A percentile compares a stretch with the other conserved stretches of the same genome.
phyloP scores from a whole-genome alignment of 2,888 invertebrate species.

The Malacosoma neustria region DNA sequence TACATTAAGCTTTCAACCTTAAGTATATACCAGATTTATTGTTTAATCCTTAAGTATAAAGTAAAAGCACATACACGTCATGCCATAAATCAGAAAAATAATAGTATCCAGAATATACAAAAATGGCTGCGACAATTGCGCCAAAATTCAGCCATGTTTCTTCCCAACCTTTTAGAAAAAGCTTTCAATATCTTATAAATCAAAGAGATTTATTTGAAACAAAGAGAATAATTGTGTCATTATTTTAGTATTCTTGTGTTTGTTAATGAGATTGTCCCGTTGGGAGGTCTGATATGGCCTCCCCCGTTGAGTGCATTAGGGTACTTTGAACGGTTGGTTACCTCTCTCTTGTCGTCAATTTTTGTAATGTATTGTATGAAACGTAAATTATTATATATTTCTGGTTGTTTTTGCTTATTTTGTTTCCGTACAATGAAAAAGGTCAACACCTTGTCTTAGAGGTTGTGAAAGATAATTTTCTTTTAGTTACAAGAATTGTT shows the following conservation, averaged over 20 bases:
- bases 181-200: neutral
- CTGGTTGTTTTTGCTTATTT: too few relatives aligned
- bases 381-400: neutral
- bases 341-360: neutral
- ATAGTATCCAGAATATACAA: neutral
- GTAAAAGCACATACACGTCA: neutral
- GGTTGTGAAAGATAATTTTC: too few relatives aligned
- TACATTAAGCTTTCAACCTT: too few relatives aligned
- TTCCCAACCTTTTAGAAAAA: neutral
- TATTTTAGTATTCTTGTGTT: neutral
- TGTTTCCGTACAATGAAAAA: too few relatives aligned
- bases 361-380: neutral
- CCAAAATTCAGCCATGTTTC: neutral
- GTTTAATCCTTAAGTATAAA: neutral
- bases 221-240: neutral
- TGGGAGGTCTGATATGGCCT: neutral
- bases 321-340: neutral
- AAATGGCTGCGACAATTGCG: neutral
- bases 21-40: neutral
- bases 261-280: conserved; percentile 3
- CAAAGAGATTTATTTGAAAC: neutral
- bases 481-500: too few relatives aligned
- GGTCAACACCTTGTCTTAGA: too few relatives aligned
- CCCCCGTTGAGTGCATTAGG: conserved; percentile 1
- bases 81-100: neutral